Base-by-base conservation (phyloP, 2,113 vertebrate genomes). In the Rhinoderma darwinii region DNA sequence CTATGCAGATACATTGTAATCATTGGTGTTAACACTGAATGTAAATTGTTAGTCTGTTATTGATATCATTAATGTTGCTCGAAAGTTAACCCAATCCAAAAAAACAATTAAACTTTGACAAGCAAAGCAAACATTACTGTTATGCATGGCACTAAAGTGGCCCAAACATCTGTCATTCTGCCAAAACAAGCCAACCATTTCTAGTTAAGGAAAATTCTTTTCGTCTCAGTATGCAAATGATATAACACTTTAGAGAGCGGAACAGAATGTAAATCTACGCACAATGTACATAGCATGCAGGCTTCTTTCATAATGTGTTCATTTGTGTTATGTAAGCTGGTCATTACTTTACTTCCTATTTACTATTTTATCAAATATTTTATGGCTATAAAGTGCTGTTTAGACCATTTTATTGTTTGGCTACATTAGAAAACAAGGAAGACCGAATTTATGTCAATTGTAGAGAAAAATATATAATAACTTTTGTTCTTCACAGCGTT, bases 71-170 rank as follows among this genome's bases (percentile, higher is more conserved):
- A 83, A 47, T 83, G 63, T 47, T 70, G 20, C 43, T 25, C 9
- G 43, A 83, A 83, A 70, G n/a, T 50, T 68, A 50, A 83, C 61
- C 41, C 61, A 83, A 72, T 70, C 81, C 81, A 70, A 70, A 51
- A 82, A 82, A 82, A 82, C 79, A 82, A 81, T 81, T 82, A 82
- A 83, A 83, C 81, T 83, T 83, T 83, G 59, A 83, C 81, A 70
- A 30, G 43, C 41, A 83, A 70, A 83, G 81, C 61, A 83, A 83
- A 83, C 63, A 68, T 83, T 51, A 83, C 81, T 70, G 41, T 70
- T 70, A 50, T 70, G 43, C 63, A 66, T 83, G 61, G 81, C 63
- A 83, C 63, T 83, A 70, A 83, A 70, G 61, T 83, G 63, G 61
- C 32, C 81, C 81, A 83, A 30, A 72, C 61, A 51, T 82, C 59